phyloP scores from a whole-genome alignment of 2,888 invertebrate genomes.

The Agonopterix arenella region DNA sequence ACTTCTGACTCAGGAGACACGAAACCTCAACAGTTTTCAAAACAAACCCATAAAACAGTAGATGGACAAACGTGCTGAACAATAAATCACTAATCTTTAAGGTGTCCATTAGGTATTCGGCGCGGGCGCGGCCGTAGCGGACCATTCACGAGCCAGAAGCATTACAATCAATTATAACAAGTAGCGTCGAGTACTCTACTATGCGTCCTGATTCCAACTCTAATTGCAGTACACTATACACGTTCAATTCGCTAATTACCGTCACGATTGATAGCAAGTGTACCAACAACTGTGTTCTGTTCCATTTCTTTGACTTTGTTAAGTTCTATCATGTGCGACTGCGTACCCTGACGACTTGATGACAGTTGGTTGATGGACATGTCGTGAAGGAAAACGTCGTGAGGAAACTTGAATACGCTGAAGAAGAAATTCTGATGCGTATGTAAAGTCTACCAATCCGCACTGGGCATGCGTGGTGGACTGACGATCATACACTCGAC shows the following conservation, averaged over 20 bases:
- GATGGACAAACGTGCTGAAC: slow-evolving; percentile 17
- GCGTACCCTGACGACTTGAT: too few species aligned
- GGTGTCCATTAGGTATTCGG: slow-evolving; percentile 37
- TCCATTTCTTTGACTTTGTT: too few species aligned
- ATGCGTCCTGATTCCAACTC: slow-evolving; percentile 29
- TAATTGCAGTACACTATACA: slow-evolving; percentile 6
- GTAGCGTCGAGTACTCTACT: slow-evolving; percentile 29
- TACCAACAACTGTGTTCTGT: background rate
- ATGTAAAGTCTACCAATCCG: too few species aligned
- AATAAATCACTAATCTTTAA: slow-evolving; percentile 30
- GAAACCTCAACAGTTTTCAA: too few species aligned
- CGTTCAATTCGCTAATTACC: slow-evolving; percentile 7
- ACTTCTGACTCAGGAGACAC: too few species aligned
- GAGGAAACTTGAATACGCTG: too few species aligned
- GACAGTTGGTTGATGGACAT: too few species aligned
- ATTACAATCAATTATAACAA: slow-evolving; percentile 31
- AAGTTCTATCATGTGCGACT: too few species aligned
- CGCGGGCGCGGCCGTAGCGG: slow-evolving; percentile 34
- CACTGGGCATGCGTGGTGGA: too few species aligned
- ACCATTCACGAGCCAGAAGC: slow-evolving; percentile 40
- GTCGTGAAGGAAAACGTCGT: too few species aligned
- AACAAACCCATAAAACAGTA: background rate
- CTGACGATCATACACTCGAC: too few species aligned
- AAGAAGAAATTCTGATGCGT: too few species aligned
- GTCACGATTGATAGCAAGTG: background rate